Conservation (phyloP, 2,797 vertebrate genomes). For the Selene dorsalis region DNA sequence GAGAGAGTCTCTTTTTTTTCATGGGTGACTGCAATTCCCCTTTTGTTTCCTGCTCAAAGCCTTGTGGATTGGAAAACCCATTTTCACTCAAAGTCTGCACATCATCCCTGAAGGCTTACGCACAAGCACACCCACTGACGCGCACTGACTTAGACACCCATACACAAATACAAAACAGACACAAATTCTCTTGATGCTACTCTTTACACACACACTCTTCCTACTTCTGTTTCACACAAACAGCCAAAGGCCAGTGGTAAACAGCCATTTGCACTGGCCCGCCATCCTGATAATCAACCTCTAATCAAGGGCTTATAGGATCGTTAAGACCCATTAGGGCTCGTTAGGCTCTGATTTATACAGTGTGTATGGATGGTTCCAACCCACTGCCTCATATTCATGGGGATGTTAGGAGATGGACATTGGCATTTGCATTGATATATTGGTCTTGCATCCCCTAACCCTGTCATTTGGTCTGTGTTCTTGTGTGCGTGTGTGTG, state of each 20-base stretch:
- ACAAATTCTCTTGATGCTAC: constrained; percentile 21
- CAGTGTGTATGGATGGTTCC: constrained; percentile 48
- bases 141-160: not conserved
- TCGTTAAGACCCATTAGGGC: constrained; percentile 62
- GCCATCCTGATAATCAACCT: constrained; percentile 65
- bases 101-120: constrained; percentile 49
- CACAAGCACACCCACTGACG: constrained; percentile 6
- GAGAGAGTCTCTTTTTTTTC: constrained; percentile 41
- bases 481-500: constrained; percentile 23
- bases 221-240: constrained; percentile 29
- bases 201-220: constrained; percentile 12
- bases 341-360: constrained; percentile 71
- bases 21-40: constrained; percentile 61
- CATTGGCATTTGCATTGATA: constrained; percentile 66
- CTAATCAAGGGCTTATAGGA: constrained; percentile 66
- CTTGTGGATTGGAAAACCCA: constrained; percentile 68
- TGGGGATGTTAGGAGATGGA: constrained; percentile 57
- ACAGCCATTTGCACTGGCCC: constrained; percentile 59
- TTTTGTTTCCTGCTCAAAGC: constrained; percentile 67
- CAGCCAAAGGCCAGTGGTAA: constrained; percentile 57
- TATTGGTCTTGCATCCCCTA: constrained; percentile 18
- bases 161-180: constrained; percentile 11
- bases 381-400: constrained; percentile 55
- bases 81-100: constrained; percentile 62
- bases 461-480: not conserved